Evolutionary conservation across 2,113 vertebrate species (phyloP), one percentile per base, ranked within the genome.

Genomic region (Synchiropus splendidus): DNA sequence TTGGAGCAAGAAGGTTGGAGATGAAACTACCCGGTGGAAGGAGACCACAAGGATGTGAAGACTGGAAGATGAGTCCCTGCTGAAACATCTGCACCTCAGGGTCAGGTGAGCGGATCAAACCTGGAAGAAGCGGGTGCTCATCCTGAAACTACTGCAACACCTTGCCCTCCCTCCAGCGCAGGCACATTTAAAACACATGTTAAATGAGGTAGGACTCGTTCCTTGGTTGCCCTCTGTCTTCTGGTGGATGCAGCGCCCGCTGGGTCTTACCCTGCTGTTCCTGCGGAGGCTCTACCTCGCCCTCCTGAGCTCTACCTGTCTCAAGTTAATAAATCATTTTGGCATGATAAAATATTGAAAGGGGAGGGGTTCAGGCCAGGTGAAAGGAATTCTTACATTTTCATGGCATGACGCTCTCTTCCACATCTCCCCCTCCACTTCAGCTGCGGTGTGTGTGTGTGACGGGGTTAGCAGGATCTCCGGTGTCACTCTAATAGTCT

Each of bases 371-470:
- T 80, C 65, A 65, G 69, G 85, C 86, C 83, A 81, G 90, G 91
- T 94, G 89, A 89, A 90, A 88, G 87, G 88, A 89, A 90, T 90
- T 90, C 89, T 92, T 89, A 88, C 87, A 90, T 88, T 90, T 90
- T 90, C 86, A 85, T 86, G 80, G 83, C 79, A 67, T 89, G 88
- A 90, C 91, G 90, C 89, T 81, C 89, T 89, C 87, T 88, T 88
- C 84, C 83, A 78, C 82, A 78, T 87, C 83, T 82, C 39, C 18
- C 34, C 16, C 31, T 61, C 85, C 82, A 84, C 75, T 87, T 86
- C 79, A 48, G 86, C 87, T 87, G 89, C 85, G 64, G 74, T 83
- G 81, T 48, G 39, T 44, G 43, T 47, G 46, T 48, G 58, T 47
- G 58, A 37, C 40, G 13, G 35, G 50, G 70, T 67, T 64, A 45